A percentile compares a stretch with the other conserved stretches of the same genome.
These are phyloP conservation scores for Takifugu rubripes DNA, from an alignment of 2,797 vertebrate species.

Conservation along the genomic window DNA sequence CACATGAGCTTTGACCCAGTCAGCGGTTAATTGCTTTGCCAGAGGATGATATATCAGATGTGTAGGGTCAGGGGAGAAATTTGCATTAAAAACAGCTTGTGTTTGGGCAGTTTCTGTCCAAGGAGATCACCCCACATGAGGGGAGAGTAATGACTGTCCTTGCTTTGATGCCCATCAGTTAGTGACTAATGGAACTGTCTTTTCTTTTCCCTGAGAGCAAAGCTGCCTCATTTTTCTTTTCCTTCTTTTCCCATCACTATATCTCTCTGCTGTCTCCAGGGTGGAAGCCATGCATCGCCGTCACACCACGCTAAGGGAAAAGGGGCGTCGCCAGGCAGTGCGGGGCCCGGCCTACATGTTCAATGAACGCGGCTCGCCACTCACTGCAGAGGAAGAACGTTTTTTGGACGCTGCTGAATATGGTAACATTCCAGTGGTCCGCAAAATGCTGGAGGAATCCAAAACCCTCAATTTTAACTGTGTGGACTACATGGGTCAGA, in stretches of 20 bases:
- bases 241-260: neutral
- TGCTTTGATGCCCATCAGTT: slow-evolving; percentile 1
- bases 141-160: slow-evolving; percentile 19
- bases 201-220: slow-evolving; percentile 13
- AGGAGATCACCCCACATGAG: neutral
- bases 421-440: slow-evolving; percentile 94
- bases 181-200: slow-evolving; percentile 11
- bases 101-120: slow-evolving; percentile 8
- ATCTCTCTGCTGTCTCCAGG: slow-evolving; percentile 63
- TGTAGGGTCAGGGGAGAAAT: slow-evolving; percentile 15
- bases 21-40: slow-evolving; percentile 32
- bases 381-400: slow-evolving; percentile 90
- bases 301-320: slow-evolving; percentile 92
- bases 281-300: slow-evolving; percentile 88
- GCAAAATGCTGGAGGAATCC: slow-evolving; percentile 97
- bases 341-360: slow-evolving; percentile 98
- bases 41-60: slow-evolving; percentile 19
- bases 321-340: slow-evolving; percentile 92
- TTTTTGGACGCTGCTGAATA: slow-evolving; percentile 94
- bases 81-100: slow-evolving; percentile 9
- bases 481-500: slow-evolving; percentile 98
- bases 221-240: slow-evolving; percentile 3
- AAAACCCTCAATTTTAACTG: slow-evolving; percentile 95
- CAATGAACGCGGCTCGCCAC: slow-evolving; percentile 90
- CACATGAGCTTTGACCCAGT: slow-evolving; percentile 33